These are phyloP conservation scores for Peromyscus melanophrys DNA, from an alignment of 2,797 vertebrate genomes.

Conservation along the genomic window DNA sequence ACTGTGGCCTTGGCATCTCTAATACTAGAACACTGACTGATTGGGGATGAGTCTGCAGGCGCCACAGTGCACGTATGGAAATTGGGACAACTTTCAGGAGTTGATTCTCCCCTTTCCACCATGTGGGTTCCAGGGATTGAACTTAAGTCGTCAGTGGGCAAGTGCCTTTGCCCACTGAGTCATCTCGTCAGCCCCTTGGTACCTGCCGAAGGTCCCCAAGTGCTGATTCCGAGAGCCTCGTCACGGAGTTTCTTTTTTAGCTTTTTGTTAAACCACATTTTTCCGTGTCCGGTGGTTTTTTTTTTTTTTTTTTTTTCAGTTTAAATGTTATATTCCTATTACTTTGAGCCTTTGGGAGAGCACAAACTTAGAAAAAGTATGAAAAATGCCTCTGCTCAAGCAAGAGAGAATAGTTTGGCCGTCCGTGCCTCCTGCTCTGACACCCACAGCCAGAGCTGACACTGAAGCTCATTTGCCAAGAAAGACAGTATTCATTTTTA, in stretches of 20 bases:
- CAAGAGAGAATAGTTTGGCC: not conserved
- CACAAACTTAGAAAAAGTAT: not conserved
- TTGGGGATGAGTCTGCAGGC: too few species aligned
- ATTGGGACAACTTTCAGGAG: too few species aligned
- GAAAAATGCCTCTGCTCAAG: not conserved
- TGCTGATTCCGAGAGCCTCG: not conserved
- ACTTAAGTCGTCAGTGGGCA: not conserved
- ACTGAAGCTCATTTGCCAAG: not conserved
- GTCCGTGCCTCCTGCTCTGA: not conserved
- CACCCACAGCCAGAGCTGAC: too few species aligned
- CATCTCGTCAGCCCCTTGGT: not conserved
- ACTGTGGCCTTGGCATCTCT: not conserved
- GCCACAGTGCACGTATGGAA: not conserved
- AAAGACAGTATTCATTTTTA: not conserved
- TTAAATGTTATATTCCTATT: not conserved
- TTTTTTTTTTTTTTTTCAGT: not conserved
- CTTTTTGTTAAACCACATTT: not conserved
- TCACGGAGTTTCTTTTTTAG: not conserved
- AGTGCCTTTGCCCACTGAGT: not conserved
- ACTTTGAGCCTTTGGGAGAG: not conserved
- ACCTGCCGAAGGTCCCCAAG: not conserved
- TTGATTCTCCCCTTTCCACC: not conserved
- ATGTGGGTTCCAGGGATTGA: not conserved
- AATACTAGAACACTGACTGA: not conserved
- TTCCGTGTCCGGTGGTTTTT: not conserved